Percentiles rank a stretch among this genome's conserved stretches.
phyloP scores from a whole-genome alignment of 2,113 vertebrate species.

The Eptesicus fuscus region DNA sequence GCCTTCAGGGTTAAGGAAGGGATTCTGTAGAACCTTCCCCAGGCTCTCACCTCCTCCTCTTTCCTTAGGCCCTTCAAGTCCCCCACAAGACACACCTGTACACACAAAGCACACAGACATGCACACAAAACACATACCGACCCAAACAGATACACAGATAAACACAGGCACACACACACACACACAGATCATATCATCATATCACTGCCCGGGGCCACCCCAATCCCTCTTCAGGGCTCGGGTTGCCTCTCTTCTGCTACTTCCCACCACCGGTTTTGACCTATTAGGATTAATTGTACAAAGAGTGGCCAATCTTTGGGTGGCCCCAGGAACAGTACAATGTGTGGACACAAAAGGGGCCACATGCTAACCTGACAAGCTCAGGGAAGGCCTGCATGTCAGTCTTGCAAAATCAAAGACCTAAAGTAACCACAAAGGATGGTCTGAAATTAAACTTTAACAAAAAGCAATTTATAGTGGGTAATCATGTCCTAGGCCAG shows the following conservation, averaged over 20 bases:
- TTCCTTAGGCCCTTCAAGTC: background rate
- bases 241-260: background rate
- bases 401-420: no score
- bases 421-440: no score
- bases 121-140: background rate
- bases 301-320: background rate
- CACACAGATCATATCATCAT: no score
- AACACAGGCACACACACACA: accelerated
- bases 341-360: no score
- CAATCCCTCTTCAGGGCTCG: background rate
- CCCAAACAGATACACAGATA: background rate
- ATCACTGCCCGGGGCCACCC: background rate
- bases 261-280: background rate
- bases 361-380: no score
- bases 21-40: background rate
- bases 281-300: background rate
- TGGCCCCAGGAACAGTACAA: background rate
- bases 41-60: background rate
- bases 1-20: background rate
- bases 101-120: background rate
- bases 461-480: no score
- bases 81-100: background rate
- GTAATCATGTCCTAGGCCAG: no score
- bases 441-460: no score
- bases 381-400: no score